These are phyloP conservation scores for Cyprinodon diabolis DNA, from an alignment of 2,797 vertebrate species.

Conservation along the genomic window DNA sequence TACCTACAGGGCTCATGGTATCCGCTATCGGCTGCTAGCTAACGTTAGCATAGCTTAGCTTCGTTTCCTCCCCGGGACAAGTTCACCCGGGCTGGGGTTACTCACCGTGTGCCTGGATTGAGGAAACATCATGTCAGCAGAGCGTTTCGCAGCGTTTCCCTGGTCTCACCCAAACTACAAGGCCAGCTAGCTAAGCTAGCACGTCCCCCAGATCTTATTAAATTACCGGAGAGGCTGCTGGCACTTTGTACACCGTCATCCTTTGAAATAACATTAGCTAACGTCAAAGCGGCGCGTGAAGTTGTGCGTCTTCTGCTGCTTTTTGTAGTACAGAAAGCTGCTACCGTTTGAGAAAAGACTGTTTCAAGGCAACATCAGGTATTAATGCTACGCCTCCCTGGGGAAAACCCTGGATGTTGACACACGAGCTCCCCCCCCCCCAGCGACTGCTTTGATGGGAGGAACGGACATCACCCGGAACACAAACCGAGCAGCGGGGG, in stretches of 20 bases:
- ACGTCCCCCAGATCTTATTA: conserved; percentile 61
- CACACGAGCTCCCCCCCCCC: conserved; percentile 71
- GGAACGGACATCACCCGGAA: conserved; percentile 70
- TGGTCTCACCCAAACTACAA: conserved; percentile 34
- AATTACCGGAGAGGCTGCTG: conserved; percentile 62
- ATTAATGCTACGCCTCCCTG: conserved; percentile 67
- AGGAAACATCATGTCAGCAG: conserved; percentile 98
- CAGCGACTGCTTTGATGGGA: conserved; percentile 57
- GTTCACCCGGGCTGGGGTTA: conserved; percentile 41
- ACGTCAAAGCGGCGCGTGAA: conserved; percentile 46
- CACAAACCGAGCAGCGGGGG: conserved; percentile 60
- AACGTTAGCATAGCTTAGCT: conserved; percentile 63
- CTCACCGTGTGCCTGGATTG: conserved; percentile 97
- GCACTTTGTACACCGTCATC: conserved; percentile 75
- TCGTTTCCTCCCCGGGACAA: conserved; percentile 39
- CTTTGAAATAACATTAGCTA: conserved; percentile 65
- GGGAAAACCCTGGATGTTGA: conserved; percentile 74
- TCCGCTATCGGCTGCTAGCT: conserved; percentile 67
- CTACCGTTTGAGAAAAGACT: conserved; percentile 3
- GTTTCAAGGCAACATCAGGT: conserved; percentile 40
- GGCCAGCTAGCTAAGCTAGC: conserved; percentile 76
- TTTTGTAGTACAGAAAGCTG: neutral
- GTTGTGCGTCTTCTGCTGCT: conserved; percentile 23
- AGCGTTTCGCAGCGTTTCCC: conserved; percentile 59
- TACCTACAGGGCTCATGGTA: conserved; percentile 31